Evolutionary conservation across 2,113 vertebrate species (phyloP), one percentile per base, ranked within the genome.

Genomic region (Tychaedon coryphoeus): DNA sequence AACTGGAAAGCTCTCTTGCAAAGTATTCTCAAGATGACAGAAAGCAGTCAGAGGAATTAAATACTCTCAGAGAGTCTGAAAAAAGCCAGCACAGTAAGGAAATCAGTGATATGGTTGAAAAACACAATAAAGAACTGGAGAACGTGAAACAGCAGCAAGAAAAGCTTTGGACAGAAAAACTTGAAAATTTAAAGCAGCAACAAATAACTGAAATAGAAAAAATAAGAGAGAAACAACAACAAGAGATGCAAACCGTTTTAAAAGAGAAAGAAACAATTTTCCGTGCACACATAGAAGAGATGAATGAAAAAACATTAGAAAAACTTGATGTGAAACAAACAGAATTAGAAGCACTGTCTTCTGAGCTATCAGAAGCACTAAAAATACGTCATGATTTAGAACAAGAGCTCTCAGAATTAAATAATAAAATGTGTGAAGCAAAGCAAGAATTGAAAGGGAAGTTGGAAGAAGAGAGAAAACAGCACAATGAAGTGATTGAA

Each of bases 301-400:
- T 99, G 98, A 99, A 99, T 96, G 98, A 98, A 93, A 99, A 98
- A 93, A 99, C 97, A 3, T 95, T 99, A 53, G 99, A 99, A 97
- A 99, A 99, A 81, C 97, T 99, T 60, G 98, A 99, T 54, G 97
- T 98, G 69, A 99, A 99, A 91, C 99, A 99, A 92, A 98, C 97
- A 40, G 99, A 99, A 83, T 90, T 99, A 33, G 99, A 99, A 92
- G 95, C 98, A 2, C 82, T 99, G 26, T 99, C 98, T 34, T 95
- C 96, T 67, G 99, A 99, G 71, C 97, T 99, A 34, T 98, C 98
- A 28, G 99, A 99, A 92, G 94, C 97, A 45, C 65, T 98, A 77
- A 98, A 97, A 88, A 88, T 83, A 61, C 98, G 98, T 65, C 89
- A 97, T 47, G 93, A 98, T 79, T 97, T 99, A 56, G 98, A 99